A percentile compares a stretch with the other conserved stretches of the same genome.
Conservation (phyloP, 2,888 invertebrate species). For the Hesperia comma region DNA sequence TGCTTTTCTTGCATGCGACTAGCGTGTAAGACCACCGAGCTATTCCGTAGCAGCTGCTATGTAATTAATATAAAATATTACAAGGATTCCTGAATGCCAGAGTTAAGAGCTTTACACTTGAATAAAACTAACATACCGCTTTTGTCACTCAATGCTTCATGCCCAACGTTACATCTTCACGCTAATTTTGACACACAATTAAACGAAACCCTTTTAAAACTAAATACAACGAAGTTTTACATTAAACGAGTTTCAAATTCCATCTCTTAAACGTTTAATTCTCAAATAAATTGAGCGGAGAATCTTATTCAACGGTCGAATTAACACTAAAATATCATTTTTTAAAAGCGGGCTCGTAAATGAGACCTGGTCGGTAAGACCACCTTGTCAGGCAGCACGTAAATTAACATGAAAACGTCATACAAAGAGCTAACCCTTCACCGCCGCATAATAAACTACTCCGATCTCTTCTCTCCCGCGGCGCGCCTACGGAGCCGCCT, state of each 20-base stretch:
- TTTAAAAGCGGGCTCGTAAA: constrained; percentile 57
- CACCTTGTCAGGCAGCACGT: constrained; percentile 72
- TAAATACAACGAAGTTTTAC: constrained; percentile 33
- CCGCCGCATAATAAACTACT: constrained; percentile 70
- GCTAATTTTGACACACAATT: constrained; percentile 29
- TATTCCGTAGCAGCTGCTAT: constrained; percentile 6
- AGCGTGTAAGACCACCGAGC: neutral
- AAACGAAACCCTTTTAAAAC: constrained; percentile 40
- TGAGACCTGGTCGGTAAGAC: constrained; percentile 59
- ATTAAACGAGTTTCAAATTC: constrained; percentile 41
- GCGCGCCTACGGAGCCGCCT: constrained; percentile 64
- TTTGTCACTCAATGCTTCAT: constrained; percentile 12
- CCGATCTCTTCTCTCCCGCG: constrained; percentile 63
- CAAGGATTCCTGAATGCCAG: neutral
- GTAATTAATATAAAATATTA: constrained; percentile 23
- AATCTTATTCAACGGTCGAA: constrained; percentile 61
- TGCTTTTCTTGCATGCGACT: too few relatives aligned
- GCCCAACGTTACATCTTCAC: constrained; percentile 26
- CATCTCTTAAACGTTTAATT: constrained; percentile 51
- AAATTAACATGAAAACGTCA: constrained; percentile 69
- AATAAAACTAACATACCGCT: constrained; percentile 7
- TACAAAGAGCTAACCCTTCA: constrained; percentile 79
- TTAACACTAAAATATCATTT: constrained; percentile 80
- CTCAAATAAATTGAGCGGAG: constrained; percentile 60
- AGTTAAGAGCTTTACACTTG: neutral